phyloP scores from a whole-genome alignment of 2,797 vertebrate genomes.

The Tadarida brasiliensis region DNA sequence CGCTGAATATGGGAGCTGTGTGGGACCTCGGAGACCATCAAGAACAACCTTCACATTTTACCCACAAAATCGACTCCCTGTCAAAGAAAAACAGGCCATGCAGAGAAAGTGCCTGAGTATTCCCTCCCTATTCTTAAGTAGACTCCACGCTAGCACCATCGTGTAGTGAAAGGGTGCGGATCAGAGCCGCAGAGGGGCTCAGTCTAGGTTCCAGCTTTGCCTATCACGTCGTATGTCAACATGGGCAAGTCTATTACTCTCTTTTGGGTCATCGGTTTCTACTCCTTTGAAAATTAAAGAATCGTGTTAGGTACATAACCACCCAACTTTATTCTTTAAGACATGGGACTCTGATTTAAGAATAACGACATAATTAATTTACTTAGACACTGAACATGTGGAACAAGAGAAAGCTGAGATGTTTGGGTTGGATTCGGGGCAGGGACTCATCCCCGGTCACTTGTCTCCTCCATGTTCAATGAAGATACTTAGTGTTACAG shows the following conservation, averaged over 20 bases:
- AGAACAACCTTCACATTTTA: slow-evolving; percentile 34
- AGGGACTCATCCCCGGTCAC: neutral
- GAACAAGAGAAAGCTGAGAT: neutral
- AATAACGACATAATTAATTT: neutral
- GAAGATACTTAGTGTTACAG: neutral
- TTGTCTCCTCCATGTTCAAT: neutral
- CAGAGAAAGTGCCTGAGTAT: neutral
- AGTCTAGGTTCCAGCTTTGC: neutral
- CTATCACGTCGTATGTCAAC: neutral
- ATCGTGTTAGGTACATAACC: neutral
- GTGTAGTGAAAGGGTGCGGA: rapidly evolving
- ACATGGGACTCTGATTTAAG: neutral
- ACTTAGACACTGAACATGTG: neutral
- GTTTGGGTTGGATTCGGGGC: neutral
- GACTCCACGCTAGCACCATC: rapidly evolving
- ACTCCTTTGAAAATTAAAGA: slow-evolving; percentile 4
- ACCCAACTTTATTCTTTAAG: neutral
- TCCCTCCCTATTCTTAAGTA: neutral
- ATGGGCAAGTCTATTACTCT: neutral
- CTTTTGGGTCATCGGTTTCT: neutral
- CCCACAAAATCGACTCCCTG: neutral
- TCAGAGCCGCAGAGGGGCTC: neutral
- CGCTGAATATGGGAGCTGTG: neutral
- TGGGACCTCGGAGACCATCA: neutral
- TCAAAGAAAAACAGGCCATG: neutral